A percentile compares a stretch with the other conserved stretches of the same genome.
phyloP scores from a whole-genome alignment of 2,113 vertebrate genomes.

The Gobiocypris rarus region DNA sequence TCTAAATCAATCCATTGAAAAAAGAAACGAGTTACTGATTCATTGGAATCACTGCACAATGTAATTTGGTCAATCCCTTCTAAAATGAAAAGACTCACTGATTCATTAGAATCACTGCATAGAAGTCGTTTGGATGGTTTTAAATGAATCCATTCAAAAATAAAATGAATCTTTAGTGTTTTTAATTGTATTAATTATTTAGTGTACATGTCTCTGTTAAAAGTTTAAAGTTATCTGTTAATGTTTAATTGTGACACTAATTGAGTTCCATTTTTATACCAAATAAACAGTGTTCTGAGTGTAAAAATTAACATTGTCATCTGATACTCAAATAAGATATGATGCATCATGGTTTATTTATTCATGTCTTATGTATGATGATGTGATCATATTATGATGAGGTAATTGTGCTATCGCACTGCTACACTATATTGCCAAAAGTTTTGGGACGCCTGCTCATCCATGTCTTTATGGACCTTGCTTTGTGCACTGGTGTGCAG shows the following conservation, averaged over 20 bases:
- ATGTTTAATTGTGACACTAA: neutral
- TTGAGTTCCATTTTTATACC: neutral
- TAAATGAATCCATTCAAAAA: neutral
- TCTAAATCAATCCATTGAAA: neutral
- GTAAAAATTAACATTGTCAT: neutral
- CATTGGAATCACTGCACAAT: neutral
- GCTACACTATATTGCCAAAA: neutral
- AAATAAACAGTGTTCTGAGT: neutral
- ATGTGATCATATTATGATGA: neutral
- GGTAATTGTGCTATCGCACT: neutral
- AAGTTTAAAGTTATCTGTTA: neutral
- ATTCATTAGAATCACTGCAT: neutral
- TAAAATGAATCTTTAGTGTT: neutral
- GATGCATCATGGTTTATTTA: neutral
- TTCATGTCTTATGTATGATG: neutral
- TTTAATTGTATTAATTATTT: neutral
- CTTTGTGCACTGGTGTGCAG: too few species aligned
- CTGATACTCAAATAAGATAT: neutral
- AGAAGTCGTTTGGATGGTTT: neutral
- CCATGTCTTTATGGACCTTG: too few species aligned
- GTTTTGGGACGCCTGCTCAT: too few species aligned
- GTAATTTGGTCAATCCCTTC: neutral
- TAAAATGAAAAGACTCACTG: neutral
- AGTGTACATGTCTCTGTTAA: neutral
- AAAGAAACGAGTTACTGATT: neutral